phyloP scores from a whole-genome alignment of 2,888 invertebrate species.

The Tetramorium bicarinatum region DNA sequence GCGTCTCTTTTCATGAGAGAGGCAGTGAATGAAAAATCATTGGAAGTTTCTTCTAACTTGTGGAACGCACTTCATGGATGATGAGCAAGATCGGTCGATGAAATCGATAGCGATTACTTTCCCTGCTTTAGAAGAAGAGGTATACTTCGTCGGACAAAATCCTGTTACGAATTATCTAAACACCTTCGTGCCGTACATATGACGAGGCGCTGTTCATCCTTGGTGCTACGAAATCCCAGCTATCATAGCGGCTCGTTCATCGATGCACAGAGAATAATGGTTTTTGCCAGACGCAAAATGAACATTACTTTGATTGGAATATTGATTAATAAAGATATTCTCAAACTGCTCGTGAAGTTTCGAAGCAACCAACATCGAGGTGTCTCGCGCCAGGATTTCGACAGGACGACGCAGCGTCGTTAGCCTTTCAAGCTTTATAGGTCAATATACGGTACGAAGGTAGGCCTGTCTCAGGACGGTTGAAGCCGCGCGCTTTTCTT shows the following conservation, averaged over 20 bases:
- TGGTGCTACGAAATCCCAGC: not conserved
- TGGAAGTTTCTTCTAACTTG: constrained; percentile 18
- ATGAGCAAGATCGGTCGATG: constrained; percentile 28
- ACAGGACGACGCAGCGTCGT: constrained; percentile 64
- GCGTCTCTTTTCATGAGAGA: constrained; percentile 55
- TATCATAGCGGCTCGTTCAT: constrained; percentile 1
- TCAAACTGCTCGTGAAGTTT: not conserved
- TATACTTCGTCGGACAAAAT: constrained; percentile 23
- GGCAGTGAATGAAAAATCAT: constrained; percentile 71
- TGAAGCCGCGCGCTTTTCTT: constrained; percentile 87
- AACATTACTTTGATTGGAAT: not conserved
- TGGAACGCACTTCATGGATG: constrained; percentile 35
- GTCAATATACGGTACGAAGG: constrained; percentile 86
- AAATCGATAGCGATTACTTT: constrained; percentile 46
- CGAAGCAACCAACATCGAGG: not conserved
- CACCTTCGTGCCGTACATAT: constrained; percentile 78
- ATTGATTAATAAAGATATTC: constrained; percentile 5
- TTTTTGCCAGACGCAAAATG: not conserved
- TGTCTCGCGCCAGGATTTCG: constrained; percentile 15
- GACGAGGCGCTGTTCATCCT: constrained; percentile 67
- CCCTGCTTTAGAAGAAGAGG: constrained; percentile 31
- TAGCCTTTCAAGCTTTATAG: constrained; percentile 71
- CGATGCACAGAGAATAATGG: not conserved
- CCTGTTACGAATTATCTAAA: constrained; percentile 45
- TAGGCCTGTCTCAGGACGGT: constrained; percentile 87